Evolutionary conservation across 2,888 invertebrate species (phyloP), one percentile per base, ranked within the genome.

Genomic region (Cerceris rybyensis): DNA sequence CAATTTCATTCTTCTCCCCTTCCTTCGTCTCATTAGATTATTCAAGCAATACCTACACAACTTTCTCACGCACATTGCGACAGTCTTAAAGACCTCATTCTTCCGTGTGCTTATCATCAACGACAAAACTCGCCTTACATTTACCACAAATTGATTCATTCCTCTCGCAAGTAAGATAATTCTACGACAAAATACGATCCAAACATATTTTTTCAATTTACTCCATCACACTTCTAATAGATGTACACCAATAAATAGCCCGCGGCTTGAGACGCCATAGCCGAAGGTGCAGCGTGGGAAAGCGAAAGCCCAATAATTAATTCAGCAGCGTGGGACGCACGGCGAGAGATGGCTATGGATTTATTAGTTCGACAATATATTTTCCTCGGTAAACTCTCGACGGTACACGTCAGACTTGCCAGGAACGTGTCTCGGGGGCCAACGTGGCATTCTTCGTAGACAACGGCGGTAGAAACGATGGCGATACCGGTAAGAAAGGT

Each of bases 401-500:
- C 17, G 68, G 57, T 72, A 58, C 70, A 61, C 58, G 82, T 76
- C 69, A 69, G 70, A 70, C 64, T 6, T 41, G 14, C 16, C 64
- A 43, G 7, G 14, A 50, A 41, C 39, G 57, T 58, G 64, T 61
- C 60, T 17, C 39, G 61, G 28, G n/a, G 57, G 43, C 50, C 55
- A 42, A 39, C 52, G 69, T 16, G 64, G 46, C 54, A 49, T 16
- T n/a, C 54, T 42, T 50, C 64, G 41, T 58, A 49, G 11, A 9
- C 42, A 13, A 57, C 16, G 28, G 42, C 9, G 52, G n/a, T 9
- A 50, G 42, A 43, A 66, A 13, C 57, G 16, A 50, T 39, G 64
- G 14, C 49, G 55, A 43, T 41, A 49, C 7, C 6, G 59, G 64
- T 65, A 81, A 76, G 78, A 69, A 82, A 85, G 85, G 74, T 74